phyloP scores from a whole-genome alignment of 2,113 vertebrate genomes.

The Pelobates fuscus region DNA sequence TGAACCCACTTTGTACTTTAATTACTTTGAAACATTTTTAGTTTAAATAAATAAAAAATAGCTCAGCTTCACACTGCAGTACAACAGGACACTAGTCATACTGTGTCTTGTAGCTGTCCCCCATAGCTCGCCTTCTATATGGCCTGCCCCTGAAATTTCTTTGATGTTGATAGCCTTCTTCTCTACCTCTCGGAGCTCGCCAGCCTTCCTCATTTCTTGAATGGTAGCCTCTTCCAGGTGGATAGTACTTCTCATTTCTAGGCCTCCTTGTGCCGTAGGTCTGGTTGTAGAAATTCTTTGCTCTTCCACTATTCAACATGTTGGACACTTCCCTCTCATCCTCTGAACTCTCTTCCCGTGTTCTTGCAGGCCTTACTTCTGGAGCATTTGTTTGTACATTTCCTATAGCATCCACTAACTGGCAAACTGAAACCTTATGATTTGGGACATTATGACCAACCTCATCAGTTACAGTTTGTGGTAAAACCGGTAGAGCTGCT shows the following conservation, averaged over 20 bases:
- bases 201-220: slow-evolving; percentile 68
- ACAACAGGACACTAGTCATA: slow-evolving; percentile 57
- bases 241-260: slow-evolving; percentile 67
- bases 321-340: slow-evolving; percentile 71
- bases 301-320: slow-evolving; percentile 70
- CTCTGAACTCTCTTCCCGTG: slow-evolving; percentile 74
- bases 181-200: slow-evolving; percentile 71
- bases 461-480: slow-evolving; percentile 55
- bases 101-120: slow-evolving; percentile 69
- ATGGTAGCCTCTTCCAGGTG: slow-evolving; percentile 65
- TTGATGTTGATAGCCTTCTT: slow-evolving; percentile 67
- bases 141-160: slow-evolving; percentile 68
- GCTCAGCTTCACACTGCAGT: background rate
- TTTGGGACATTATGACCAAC: slow-evolving; percentile 44
- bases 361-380: slow-evolving; percentile 62
- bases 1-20: slow-evolving; percentile 47
- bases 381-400: slow-evolving; percentile 43
- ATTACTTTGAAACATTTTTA: slow-evolving; percentile 23
- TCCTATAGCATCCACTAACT: slow-evolving; percentile 54
- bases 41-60: slow-evolving; percentile 53
- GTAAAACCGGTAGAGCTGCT: rapidly evolving
- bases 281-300: slow-evolving; percentile 78
- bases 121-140: slow-evolving; percentile 63
- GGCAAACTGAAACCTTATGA: slow-evolving; percentile 64
- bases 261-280: slow-evolving; percentile 68